Percentiles rank a stretch among this genome's conserved stretches.
Conservation (phyloP, 2,113 vertebrate genomes). For the Nannospalax galili region DNA sequence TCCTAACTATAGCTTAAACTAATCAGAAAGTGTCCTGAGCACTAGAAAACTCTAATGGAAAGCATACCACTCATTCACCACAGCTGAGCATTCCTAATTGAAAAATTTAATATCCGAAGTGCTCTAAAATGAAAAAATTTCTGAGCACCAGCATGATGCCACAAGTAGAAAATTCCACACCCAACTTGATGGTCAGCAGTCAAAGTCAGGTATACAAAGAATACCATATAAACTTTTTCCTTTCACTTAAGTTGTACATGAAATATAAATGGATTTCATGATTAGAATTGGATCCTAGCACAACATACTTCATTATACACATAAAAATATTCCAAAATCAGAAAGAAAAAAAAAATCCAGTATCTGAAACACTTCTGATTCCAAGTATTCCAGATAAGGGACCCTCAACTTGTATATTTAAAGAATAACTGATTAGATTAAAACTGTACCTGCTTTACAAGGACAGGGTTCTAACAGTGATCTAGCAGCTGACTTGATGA, state of each 20-base stretch:
- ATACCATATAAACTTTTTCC: neutral
- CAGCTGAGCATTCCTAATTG: neutral
- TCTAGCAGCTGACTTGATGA: neutral
- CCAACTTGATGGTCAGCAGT: neutral
- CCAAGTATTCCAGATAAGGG: neutral
- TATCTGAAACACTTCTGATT: neutral
- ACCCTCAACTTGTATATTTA: neutral
- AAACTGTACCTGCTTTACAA: neutral
- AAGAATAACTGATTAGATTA: neutral
- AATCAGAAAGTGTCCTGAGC: neutral
- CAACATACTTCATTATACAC: neutral
- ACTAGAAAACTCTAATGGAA: slow-evolving; percentile 9
- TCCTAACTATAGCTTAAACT: neutral
- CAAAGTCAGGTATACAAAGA: neutral
- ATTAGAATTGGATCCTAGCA: neutral
- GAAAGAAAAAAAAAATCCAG: neutral
- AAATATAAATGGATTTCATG: neutral
- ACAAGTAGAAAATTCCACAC: neutral
- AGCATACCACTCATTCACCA: neutral
- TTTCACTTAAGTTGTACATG: neutral
- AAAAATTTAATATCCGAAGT: neutral
- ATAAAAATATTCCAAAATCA: neutral
- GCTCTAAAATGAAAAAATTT: neutral
- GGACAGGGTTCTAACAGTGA: neutral
- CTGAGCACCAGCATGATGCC: neutral